Percentiles rank a stretch among this genome's conserved stretches.
Conservation (phyloP, 2,888 invertebrate genomes). For the Tipula unca region DNA sequence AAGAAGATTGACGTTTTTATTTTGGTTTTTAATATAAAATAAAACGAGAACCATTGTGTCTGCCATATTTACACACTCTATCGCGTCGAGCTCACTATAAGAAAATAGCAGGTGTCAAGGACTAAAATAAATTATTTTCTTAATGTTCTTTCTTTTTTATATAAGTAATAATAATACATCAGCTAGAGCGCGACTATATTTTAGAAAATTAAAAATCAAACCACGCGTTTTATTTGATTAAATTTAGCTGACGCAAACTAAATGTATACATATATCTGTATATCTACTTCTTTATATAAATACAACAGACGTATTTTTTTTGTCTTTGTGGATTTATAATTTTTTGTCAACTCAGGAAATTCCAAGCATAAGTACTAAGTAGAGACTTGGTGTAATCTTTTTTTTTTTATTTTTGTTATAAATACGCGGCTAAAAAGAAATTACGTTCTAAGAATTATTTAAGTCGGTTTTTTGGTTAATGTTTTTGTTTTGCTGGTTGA, state of each 20-base stretch:
- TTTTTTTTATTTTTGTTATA: not conserved
- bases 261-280: not conserved
- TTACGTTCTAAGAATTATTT: not conserved
- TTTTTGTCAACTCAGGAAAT: constrained; percentile 8
- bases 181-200: not conserved
- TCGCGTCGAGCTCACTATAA: not conserved
- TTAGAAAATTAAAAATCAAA: not conserved
- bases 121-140: not conserved
- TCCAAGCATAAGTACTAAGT: constrained; percentile 14
- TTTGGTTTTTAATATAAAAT: not conserved
- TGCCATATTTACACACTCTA: not conserved
- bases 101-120: constrained; percentile 8
- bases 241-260: constrained; percentile 8
- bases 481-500: not conserved
- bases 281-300: not conserved
- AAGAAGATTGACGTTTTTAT: not conserved
- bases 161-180: not conserved
- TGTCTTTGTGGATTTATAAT: not conserved
- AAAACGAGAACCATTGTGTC: not conserved
- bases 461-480: not conserved
- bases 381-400: constrained; percentile 1
- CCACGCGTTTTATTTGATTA: constrained; percentile 14
- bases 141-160: not conserved
- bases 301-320: not conserved
- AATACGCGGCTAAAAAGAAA: not conserved